Percentiles rank a stretch among this genome's conserved stretches.
phyloP scores from a whole-genome alignment of 2,797 vertebrate species.

The Tiaroga cobitis region DNA sequence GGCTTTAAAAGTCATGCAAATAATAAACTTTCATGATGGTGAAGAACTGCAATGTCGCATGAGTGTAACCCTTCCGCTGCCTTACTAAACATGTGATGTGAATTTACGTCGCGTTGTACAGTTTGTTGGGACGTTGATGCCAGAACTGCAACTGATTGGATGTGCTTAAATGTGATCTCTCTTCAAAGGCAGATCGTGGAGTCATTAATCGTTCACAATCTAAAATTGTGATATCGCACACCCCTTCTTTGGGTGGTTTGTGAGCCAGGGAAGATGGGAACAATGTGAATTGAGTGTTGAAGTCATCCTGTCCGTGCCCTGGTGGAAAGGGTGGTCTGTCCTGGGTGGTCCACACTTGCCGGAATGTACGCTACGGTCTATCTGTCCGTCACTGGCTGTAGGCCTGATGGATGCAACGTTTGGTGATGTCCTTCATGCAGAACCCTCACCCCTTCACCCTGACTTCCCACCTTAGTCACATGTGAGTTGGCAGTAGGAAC shows the following conservation, averaged over 20 bases:
- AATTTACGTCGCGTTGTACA: background rate
- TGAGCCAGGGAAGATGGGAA: slow-evolving; percentile 57
- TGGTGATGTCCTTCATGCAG: slow-evolving; percentile 73
- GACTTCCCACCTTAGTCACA: slow-evolving; percentile 64
- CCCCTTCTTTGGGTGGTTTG: slow-evolving; percentile 42
- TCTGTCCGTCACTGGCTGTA: slow-evolving; percentile 70
- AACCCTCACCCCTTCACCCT: slow-evolving; percentile 59
- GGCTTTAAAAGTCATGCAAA: background rate
- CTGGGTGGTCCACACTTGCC: slow-evolving; percentile 78
- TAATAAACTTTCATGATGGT: background rate
- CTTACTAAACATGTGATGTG: background rate
- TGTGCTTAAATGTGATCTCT: background rate
- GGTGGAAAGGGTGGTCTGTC: slow-evolving; percentile 65
- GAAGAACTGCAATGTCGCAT: background rate
- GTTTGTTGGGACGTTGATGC: background rate
- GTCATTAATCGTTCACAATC: background rate
- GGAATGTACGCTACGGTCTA: slow-evolving; percentile 64
- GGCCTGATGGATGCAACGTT: slow-evolving; percentile 76
- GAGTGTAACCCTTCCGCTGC: background rate
- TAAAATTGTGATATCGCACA: background rate
- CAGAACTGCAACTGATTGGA: background rate
- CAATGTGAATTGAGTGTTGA: slow-evolving; percentile 67
- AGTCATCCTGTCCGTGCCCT: slow-evolving; percentile 67
- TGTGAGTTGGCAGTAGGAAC: slow-evolving; percentile 21
- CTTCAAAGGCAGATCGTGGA: background rate